Base-by-base conservation (phyloP, 2,888 invertebrate genomes). In the Drosophila crucigera region DNA sequence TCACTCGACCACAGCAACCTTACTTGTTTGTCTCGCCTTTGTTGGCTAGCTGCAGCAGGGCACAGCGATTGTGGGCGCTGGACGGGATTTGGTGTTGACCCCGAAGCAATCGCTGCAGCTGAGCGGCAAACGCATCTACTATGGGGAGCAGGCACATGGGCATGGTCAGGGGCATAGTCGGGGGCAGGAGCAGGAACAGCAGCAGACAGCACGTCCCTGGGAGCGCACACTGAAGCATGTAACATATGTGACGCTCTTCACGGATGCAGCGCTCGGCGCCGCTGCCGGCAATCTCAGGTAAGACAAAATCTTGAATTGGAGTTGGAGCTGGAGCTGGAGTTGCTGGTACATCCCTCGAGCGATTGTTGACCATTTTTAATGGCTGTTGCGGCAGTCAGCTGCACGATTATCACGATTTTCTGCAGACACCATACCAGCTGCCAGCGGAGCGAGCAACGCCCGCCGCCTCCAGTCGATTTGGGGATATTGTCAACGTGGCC, bases 161-260 rank as follows among this genome's bases (percentile, higher is more conserved):
- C 55, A 37, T 14, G 47, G 25, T 19, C 35, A 19, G 35, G 16
- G 6, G n/a, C 55, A 37, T 14, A n/a, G 35, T 19, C 35, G 10
- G 54, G 28, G n/a, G 1, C 39, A 39, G 39, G 39, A 79, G 54
- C 43, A 16, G 9, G 25, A 35, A 9, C 49, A 4, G 14, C 19
- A 52, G 22, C 30, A 50, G 25, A 9, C 3, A 2, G 11, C 35
- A 69, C 83, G 86, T 7, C 94, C 94, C 83, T 96, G 96, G 96
- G 96, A 96, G 91, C 94, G 95, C 68, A 96, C 96, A 3, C 92
- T 96, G 41, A 94, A 95, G 70, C 96, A 96, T 92, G 95, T 96
- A 74, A 95, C 95, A 9, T 95, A 95, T 84, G 94, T 96, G 77
- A 95, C 96, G 3, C 94, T 96, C 16, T 92, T 92, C 50, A 89